phyloP scores from a whole-genome alignment of 1,140 invertebrate species.

The Eurosta solidaginis region DNA sequence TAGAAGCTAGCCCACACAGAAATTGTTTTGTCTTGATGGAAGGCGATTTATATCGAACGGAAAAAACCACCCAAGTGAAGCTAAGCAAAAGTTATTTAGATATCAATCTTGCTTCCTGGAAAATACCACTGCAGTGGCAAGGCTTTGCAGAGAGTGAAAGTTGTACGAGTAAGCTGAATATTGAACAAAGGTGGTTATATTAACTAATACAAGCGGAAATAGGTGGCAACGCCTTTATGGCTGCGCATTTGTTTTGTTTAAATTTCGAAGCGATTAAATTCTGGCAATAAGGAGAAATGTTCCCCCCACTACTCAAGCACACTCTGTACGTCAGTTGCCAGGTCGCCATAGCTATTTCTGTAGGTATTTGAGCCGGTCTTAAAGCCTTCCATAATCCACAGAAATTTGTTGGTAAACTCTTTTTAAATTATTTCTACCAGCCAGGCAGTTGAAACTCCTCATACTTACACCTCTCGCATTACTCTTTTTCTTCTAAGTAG shows the following conservation, averaged over 20 bases:
- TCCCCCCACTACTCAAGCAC: no score
- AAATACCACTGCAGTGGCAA: neutral
- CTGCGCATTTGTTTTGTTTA: slow-evolving; percentile 25
- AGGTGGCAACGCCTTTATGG: neutral
- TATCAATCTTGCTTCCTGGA: slow-evolving; percentile 8
- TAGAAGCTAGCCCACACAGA: neutral
- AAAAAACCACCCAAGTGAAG: neutral
- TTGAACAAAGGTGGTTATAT: neutral
- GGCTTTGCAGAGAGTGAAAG: neutral
- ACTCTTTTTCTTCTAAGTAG: no score
- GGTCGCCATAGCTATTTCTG: no score
- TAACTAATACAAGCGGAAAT: slow-evolving; percentile 1
- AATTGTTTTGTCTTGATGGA: neutral
- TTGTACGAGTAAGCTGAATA: neutral
- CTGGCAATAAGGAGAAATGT: no score
- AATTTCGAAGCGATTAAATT: no score
- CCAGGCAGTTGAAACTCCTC: no score
- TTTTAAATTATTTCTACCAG: no score
- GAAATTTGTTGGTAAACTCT: no score
- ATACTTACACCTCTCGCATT: no score
- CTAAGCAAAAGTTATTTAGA: slow-evolving; percentile 9
- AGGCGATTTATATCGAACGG: neutral
- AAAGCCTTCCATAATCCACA: no score
- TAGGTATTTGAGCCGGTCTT: no score
- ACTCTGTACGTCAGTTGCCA: no score